These are phyloP conservation scores for Drosophila arawakana DNA, from an alignment of 1,140 invertebrate species.

Conservation along the genomic window DNA sequence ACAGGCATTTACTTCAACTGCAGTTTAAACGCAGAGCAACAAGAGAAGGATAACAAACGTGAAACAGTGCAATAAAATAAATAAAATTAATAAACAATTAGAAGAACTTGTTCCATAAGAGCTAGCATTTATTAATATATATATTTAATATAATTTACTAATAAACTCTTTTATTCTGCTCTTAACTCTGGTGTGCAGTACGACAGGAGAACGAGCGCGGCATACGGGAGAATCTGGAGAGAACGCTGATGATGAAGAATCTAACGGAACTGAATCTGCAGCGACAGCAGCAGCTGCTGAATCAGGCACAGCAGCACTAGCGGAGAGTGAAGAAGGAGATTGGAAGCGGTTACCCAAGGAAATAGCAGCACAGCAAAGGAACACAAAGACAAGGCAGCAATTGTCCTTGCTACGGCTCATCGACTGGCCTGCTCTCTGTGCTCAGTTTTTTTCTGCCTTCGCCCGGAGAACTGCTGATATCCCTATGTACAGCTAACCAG, in stretches of 20 bases:
- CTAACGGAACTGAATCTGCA: constrained; percentile 68
- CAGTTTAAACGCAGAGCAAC: constrained; percentile 80
- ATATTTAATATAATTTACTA: not conserved
- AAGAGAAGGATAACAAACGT: constrained; percentile 59
- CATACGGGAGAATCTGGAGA: constrained; percentile 78
- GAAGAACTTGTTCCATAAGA: constrained; percentile 68
- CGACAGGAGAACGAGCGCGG: constrained; percentile 84
- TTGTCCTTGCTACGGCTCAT: not conserved
- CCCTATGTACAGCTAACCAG: not conserved
- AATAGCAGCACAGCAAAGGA: not conserved
- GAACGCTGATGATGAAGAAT: constrained; percentile 78
- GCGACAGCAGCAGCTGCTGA: constrained; percentile 65
- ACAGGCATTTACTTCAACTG: constrained; percentile 84
- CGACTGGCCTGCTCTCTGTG: constrained; percentile 11
- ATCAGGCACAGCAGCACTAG: constrained; percentile 49
- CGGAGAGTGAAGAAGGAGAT: not conserved
- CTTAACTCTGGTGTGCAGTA: constrained; percentile 54
- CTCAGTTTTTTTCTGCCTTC: not conserved
- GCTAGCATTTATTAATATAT: constrained; percentile 4
- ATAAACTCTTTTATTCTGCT: not conserved
- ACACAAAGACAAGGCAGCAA: not conserved
- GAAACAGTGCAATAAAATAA: constrained; percentile 36
- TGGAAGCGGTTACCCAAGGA: not conserved
- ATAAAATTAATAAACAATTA: not conserved
- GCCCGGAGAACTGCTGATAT: constrained; percentile 4